Percentiles rank a stretch among this genome's conserved stretches.
Conservation (phyloP, 2,888 invertebrate species). For the Ellobium chinense region DNA sequence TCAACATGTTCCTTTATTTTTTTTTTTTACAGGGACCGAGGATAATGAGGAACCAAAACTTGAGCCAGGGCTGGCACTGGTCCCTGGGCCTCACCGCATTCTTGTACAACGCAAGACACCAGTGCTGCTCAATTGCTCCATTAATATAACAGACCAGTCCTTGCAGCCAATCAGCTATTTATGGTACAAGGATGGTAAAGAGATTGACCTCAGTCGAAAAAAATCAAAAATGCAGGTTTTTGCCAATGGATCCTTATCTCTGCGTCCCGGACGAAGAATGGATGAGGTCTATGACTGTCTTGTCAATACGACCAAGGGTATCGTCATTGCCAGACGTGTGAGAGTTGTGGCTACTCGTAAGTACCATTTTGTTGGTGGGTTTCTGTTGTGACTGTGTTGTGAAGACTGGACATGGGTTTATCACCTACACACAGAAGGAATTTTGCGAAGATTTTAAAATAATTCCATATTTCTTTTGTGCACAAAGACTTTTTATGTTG, state of each 20-base stretch:
- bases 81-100: constrained; percentile 14
- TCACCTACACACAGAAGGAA: too few species aligned
- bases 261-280: constrained; percentile 5
- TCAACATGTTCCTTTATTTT: too few species aligned
- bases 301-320: constrained; percentile 4
- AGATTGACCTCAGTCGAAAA: not conserved
- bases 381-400: too few species aligned
- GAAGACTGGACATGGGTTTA: too few species aligned
- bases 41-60: constrained; percentile 1
- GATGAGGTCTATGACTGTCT: constrained; percentile 40
- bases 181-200: constrained; percentile 29
- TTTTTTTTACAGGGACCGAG: constrained; percentile 4
- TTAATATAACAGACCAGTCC: constrained; percentile 11
- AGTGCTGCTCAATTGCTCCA: constrained; percentile 36
- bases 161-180: constrained; percentile 12
- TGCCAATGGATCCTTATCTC: constrained; percentile 31
- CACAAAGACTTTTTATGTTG: too few species aligned
- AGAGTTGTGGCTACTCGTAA: constrained; percentile 26
- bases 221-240: constrained; percentile 22
- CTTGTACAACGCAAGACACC: constrained; percentile 24
- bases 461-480: too few species aligned
- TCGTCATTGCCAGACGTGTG: constrained; percentile 25
- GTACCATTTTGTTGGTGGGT: constrained; percentile 11
- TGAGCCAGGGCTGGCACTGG: constrained; percentile 15
- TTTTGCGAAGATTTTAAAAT: too few species aligned